Evolutionary conservation across 1,140 invertebrate species (phyloP), one percentile per base, ranked within the genome.

Genomic region (Drosophila varians): DNA sequence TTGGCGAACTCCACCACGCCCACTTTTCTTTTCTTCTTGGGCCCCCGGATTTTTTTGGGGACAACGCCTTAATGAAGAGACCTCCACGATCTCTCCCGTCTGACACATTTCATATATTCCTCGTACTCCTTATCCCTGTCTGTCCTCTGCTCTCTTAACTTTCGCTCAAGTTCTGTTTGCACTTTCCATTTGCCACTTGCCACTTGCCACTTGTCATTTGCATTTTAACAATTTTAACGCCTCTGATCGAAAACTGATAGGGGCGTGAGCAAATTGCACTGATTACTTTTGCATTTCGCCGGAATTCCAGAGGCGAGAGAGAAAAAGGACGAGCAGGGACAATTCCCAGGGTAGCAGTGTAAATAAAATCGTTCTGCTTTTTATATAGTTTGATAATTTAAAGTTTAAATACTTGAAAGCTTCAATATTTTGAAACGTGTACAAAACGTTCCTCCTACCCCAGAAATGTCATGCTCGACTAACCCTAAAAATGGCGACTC

Each of bases 191-290:
- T 52, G 48, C 48, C 36, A 38, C 14, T 52, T 31, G 48, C 31
- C 28, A 36, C 34, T 34, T 61, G 49, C 42, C 49, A 45, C 25
- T 69, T 69, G 55, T 64, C 55, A 77, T 70, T 82, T 74, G 74
- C 55, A 65, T 77, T 71, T 74, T 61, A 70, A 65, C 61, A 38
- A 53, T 62, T 64, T 57, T 47, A 57, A 21, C 61, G 45, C 34
- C 54, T 49, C 40, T 19, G 64, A 78, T 70, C 70, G 62, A 54
- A 79, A 72, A 60, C 25, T 58, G 74, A 77, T 77, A 71, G 58
- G n/a, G 40, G 38, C 28, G 26, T 25, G 26, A 19, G 21, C 16
- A 25, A 58, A 58, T 23, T 9, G 40, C 28, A 56, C 26, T 26
- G 60, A 58, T 58, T 58, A 62, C 31, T 18, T 19, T n/a, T n/a